Base-by-base conservation (phyloP, 2,113 vertebrate genomes). In the Theristicus caerulescens region DNA sequence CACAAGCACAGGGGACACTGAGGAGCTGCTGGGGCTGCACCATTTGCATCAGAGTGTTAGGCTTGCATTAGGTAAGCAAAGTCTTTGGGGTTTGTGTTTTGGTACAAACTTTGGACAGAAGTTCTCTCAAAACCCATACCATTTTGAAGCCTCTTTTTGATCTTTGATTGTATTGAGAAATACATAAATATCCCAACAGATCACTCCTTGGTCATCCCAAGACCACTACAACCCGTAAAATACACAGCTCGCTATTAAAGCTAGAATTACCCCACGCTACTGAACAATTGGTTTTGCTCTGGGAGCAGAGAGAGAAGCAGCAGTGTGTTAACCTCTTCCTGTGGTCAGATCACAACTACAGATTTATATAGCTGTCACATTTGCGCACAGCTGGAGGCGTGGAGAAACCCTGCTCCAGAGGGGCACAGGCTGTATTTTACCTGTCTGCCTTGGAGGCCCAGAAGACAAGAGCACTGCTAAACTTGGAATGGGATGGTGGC, bases 1-100 rank as follows among this genome's bases (percentile, higher is more conserved):
- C 40, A 38, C 44, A 57, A 82, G 73, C 0, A 0, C 26, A 89
- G 38, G 18, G 47, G 32, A 78, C 55, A 74, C 8, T 1, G 2
- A 9, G 19, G 27, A 74, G 27, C 44, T 74, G 72, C 55, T 69
- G 26, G 16, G 54, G 25, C 57, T 61, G 58, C 22, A 31, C 21
- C 4, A 1, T 32, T 71, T 38, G 29, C 83, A 44, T 32, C 44
- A 61, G 58, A 55, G 18, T 0, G 0, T 52, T 47, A 40, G 46
- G 27, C 20, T 44, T 58, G 13, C n/a, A 62, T 24, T 29, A 57
- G 73, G 22, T 18, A 58, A 74, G n/a, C 12, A 82, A 54, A 91
- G 38, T 8, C 62, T 79, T 59, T 29, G 22, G 8, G 11, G 13
- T 9, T 26, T 54, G 31, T 69, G 49, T 49, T 92, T 69, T 21